Base-by-base conservation (phyloP, 2,888 invertebrate species). In the Smittia sp. region DNA sequence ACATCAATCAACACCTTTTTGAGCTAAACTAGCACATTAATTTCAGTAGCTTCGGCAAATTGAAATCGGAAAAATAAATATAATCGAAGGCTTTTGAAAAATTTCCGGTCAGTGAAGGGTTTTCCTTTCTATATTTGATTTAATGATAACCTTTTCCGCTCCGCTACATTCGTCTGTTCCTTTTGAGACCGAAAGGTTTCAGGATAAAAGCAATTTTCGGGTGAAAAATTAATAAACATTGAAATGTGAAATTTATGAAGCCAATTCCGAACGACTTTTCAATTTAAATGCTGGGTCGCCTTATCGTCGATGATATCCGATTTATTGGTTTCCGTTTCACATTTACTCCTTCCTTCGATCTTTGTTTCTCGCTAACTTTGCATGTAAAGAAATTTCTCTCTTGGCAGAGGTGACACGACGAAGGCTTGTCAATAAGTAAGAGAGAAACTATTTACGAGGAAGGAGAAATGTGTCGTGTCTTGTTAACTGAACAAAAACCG, bases 241-340 rank as follows among this genome's bases (percentile, higher is more conserved):
- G 70, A 70, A 70, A 70, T 70, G 70, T 54, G 58, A 70, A 25
- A 70, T 70, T 70, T 70, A 70, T 70, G 70, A 70, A 70, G 70
- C 58, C 70, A 70, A 70, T 70, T 70, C 11, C 18, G 32, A 24
- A 11, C n/a, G 32, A 70, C 24, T 52, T 69, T 69, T 52, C 25
- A 52, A 52, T 69, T 69, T n/a, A 69, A 67, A 58, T 58, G 22
- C 18, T 7, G 24, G 70, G 27, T 70, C 58, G 58, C 18, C 70
- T 70, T 70, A 70, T 70, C 70, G 52, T n/a, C n/a, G n/a, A 32
- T 11, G 46, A 54, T 52, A 25, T 70, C 70, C 70, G 70, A 70
- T 70, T 70, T 70, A 70, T 70, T 70, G 70, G 70, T 54, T 70
- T 70, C 38, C 70, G n/a, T 70, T 58, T 70, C 20, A 1, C 13